These are phyloP conservation scores for Takifugu rubripes DNA, from an alignment of 2,797 vertebrate species.

Conservation along the genomic window DNA sequence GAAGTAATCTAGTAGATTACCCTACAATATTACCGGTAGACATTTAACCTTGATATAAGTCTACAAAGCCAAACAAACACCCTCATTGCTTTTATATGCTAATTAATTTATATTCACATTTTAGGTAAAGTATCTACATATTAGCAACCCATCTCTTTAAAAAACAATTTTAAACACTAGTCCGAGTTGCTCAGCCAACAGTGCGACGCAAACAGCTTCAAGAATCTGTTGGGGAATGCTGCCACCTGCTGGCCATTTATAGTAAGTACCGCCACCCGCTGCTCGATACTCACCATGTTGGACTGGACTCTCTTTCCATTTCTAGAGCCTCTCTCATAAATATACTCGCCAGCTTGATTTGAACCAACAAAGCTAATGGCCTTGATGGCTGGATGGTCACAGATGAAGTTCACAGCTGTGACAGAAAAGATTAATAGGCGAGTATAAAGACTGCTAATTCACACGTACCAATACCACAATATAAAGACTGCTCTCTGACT, in stretches of 20 bases:
- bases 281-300: constrained; percentile 85
- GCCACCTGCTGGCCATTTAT: constrained; percentile 65
- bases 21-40: no score
- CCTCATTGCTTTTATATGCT: no score
- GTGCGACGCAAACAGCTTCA: not conserved
- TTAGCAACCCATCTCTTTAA: not conserved
- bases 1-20: not conserved
- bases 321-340: constrained; percentile 92
- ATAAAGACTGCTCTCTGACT: not conserved
- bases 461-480: not conserved
- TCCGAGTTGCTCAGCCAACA: not conserved
- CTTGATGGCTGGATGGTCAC: constrained; percentile 90
- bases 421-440: not conserved
- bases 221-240: constrained; percentile 51
- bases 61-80: no score
- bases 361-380: constrained; percentile 98
- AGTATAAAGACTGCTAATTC: not conserved
- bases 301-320: constrained; percentile 96
- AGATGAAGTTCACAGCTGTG: constrained; percentile 95
- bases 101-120: no score
- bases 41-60: no score
- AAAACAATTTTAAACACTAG: not conserved
- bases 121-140: no score
- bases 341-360: constrained; percentile 95
- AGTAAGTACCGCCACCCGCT: not conserved